phyloP scores from a whole-genome alignment of 2,113 vertebrate genomes.

The Sturnira hondurensis region DNA sequence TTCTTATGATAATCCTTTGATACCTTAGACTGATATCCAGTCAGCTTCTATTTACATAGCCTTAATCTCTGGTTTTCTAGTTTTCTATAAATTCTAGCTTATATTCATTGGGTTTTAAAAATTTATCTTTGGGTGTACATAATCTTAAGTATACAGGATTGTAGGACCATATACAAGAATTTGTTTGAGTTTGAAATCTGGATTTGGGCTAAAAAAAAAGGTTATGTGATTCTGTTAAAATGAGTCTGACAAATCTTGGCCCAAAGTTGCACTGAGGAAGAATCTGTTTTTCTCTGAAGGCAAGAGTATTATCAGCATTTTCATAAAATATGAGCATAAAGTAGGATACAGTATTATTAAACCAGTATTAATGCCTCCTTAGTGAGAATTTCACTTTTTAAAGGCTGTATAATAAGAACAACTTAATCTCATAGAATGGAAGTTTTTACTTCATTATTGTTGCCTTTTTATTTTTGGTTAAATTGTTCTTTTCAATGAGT shows the following conservation, averaged over 20 bases:
- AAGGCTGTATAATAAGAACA: background rate
- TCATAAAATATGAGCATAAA: background rate
- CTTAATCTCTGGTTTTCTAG: background rate
- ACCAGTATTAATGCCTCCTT: background rate
- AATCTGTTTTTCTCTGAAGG: background rate
- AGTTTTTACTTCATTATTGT: background rate
- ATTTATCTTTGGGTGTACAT: background rate
- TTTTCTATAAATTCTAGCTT: background rate
- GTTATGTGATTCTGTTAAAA: background rate
- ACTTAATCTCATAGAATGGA: background rate
- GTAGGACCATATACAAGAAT: background rate
- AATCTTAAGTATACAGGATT: background rate
- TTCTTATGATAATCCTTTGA: background rate
- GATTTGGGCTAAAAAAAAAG: background rate
- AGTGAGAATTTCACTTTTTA: background rate
- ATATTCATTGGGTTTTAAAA: background rate
- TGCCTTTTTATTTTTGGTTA: background rate
- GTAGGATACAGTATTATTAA: background rate
- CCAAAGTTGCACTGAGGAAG: background rate
- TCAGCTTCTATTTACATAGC: background rate
- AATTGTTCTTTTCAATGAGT: background rate
- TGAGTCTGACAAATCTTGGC: background rate
- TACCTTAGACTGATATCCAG: background rate
- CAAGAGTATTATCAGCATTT: background rate
- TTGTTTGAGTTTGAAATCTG: slow-evolving; percentile 28